Base-by-base conservation (phyloP, 2,888 invertebrate genomes). In the Drosophila hamatofila region DNA sequence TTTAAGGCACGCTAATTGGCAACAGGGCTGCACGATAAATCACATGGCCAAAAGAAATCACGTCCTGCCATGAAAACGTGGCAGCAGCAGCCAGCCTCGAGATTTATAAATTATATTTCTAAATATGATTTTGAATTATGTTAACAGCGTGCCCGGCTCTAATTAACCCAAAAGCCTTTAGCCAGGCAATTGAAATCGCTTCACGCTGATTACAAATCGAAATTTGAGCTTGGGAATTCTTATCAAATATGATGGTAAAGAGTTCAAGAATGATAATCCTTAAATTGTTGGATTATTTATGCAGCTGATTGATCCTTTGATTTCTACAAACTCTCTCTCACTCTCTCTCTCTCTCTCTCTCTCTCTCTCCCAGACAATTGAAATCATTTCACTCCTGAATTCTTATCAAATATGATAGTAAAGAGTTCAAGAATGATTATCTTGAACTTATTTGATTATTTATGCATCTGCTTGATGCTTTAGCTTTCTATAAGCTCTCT, bases 1-100 rank as follows among this genome's bases (percentile, higher is more conserved):
- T 42, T 63, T 44, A 44, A 49, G 63, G 56, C 77, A 66, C 74
- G 65, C 75, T 78, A 78, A 78, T 78, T 78, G 78, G 78, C 68
- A 78, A 78, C 57, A 66, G 68, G 12, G 70, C 69, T 63, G 70
- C 56, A 54, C 70, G 37, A 54, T 69, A 68, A 65, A 54, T 78
- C 57, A 65, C 68, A 41, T 60, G 18, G 48, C 18, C 52, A 41
- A 21, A 37, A 51, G 56, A 65, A 59, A 61, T 75, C 67, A 72
- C 66, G 42, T 18, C 39, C 39, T 48, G 35, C 27, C 35, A 46
- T 9, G 11, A 27, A 46, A 62, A 27, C 25, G 35, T 35, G 56
- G 39, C n/a, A 16, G 21, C n/a, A 52, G 6, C 42, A 23, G n/a
- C 42, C 37, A n/a, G 23, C 44, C n/a, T 27, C 6, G 7, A 18